Conservation (phyloP, 2,797 vertebrate genomes). For the Saxicola maurus region DNA sequence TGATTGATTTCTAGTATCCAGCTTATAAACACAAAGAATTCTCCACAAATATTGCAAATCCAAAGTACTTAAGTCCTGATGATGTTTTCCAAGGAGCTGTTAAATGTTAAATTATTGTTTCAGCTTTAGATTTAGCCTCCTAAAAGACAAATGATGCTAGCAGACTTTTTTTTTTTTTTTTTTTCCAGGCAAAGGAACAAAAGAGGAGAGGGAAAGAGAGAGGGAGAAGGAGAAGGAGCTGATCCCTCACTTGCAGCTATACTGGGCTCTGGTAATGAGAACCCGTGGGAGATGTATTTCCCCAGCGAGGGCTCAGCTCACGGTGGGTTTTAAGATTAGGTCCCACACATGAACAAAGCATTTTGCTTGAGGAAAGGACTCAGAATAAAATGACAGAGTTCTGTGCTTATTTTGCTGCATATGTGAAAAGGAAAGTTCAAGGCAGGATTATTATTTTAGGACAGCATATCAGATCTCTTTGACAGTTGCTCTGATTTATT, state of each 20-base stretch:
- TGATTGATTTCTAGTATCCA: background rate
- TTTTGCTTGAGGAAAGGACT: background rate
- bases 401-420: background rate
- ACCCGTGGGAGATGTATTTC: background rate
- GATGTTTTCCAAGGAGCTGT: background rate
- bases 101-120: background rate
- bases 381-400: background rate
- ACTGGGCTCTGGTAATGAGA: background rate
- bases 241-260: background rate
- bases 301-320: background rate
- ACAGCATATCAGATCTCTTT: background rate
- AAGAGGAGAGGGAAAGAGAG: background rate
- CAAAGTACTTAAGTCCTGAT: background rate
- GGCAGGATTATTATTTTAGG: background rate
- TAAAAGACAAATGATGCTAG: background rate
- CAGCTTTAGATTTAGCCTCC: background rate
- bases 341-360: background rate
- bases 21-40: background rate
- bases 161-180: background rate
- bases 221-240: background rate
- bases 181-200: background rate
- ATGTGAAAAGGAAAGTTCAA: background rate
- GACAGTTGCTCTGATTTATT: background rate
- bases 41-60: background rate
- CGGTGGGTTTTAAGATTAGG: background rate